Evolutionary conservation across 2,113 vertebrate species (phyloP), one percentile per base, ranked within the genome.

Genomic region (Psittacara wagleri): DNA sequence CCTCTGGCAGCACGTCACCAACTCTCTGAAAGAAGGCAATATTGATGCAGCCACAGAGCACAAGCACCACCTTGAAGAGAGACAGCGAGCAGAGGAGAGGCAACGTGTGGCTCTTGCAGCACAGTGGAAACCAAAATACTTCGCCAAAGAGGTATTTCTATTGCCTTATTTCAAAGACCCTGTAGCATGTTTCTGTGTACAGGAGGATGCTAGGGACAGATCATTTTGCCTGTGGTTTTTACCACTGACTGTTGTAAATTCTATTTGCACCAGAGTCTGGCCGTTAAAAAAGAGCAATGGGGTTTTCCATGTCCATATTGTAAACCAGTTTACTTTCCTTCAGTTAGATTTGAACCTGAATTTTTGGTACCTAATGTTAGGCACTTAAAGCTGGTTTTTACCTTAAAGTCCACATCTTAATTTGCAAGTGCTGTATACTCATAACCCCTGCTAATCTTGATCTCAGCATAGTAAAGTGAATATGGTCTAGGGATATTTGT

Each of bases 1-100:
- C 90, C 96, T 99, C 23, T 99, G 99, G 99, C 98, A 98, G 51
- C 98, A 99, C 4, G 99, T 99, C 90, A 99, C 99, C 87, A 98
- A 15, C 31, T 98, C 98, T 10, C 97, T 99, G 96, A 98, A 98
- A 78, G 98, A 98, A 22, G 99, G 98, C 1, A 98, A 99, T 95
- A 98, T 99, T 0, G 98, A 98, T 1, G 96, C 97, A 1, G 99
- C 99, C 64, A 99, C 99, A 0, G 99, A 99, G 89, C 98, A 99
- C 96, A 99, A 99, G 95, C 98, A 98, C 88, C 59, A 68, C 29
- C 98, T 99, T 48, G 99, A 99, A 96, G 99, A 99, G 97, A 97
- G 98, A 4, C 99, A 99, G 97, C 97, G 99, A 24, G 96, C 78
- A 2, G 99, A 99, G 80, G 98, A 99, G 91, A 97, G 97, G 86